Evolutionary conservation across 92 coral and sea anemone genomes (phyloP).

Genomic region (Isaurus tuberculatus): DNA sequence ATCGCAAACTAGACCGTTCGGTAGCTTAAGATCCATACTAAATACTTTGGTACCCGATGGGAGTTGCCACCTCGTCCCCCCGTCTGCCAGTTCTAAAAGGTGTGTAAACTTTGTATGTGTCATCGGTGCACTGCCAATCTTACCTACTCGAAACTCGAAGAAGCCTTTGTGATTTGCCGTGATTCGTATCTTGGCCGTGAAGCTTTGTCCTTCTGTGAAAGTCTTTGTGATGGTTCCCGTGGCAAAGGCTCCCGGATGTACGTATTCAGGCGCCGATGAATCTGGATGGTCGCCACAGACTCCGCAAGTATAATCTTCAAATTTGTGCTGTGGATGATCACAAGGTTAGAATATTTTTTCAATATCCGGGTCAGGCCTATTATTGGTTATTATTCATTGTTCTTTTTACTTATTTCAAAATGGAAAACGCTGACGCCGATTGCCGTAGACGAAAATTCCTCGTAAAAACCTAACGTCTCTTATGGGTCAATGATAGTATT

Average conservation of each 20-base stretch:
- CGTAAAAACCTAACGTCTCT: too few relatives aligned
- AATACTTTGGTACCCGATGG: constrained; percentile 12
- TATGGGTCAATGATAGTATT: too few relatives aligned
- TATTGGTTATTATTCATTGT: too few relatives aligned
- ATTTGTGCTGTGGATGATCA: neutral
- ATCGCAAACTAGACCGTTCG: constrained; percentile 74
- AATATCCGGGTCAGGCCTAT: neutral
- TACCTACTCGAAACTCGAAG: constrained; percentile 70
- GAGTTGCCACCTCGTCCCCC: constrained; percentile 48
- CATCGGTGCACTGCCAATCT: constrained; percentile 61
- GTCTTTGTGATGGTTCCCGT: constrained; percentile 66
- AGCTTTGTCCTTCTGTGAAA: constrained; percentile 70
- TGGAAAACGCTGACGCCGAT: too few relatives aligned
- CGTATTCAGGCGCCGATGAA: constrained; percentile 38
- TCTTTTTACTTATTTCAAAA: neutral
- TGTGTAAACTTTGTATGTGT: constrained; percentile 69
- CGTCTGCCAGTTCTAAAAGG: constrained; percentile 59
- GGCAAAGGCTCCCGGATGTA: constrained; percentile 72
- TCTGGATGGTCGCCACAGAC: constrained; percentile 68
- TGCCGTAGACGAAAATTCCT: too few relatives aligned
- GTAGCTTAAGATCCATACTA: constrained; percentile 11
- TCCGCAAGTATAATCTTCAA: constrained; percentile 40
- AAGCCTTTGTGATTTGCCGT: constrained; percentile 79
- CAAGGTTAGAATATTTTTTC: neutral
- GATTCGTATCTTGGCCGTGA: constrained; percentile 60